Conservation (phyloP, 1,140 invertebrate genomes). For the Sycobia sp. region DNA sequence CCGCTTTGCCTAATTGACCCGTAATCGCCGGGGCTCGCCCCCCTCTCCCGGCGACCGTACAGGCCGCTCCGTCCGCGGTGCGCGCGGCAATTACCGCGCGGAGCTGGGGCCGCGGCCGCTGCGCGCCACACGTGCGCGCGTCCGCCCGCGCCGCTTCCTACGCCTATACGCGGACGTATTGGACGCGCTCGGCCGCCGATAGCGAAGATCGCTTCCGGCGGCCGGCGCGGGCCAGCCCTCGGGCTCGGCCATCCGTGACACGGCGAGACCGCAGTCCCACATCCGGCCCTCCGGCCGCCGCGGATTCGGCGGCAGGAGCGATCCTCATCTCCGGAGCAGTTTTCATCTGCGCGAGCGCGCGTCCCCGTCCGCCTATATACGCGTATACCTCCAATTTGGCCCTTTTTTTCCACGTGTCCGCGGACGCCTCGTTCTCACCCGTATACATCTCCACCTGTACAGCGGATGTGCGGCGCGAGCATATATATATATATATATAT, state of each 20-base stretch:
- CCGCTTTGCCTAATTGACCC: too few relatives aligned
- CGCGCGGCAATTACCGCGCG: too few relatives aligned
- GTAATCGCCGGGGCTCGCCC: too few relatives aligned
- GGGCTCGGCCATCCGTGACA: conserved; percentile 52
- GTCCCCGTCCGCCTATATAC: conserved; percentile 1
- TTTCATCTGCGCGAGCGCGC: conserved; percentile 14
- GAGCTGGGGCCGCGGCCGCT: too few relatives aligned
- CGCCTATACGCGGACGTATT: background rate
- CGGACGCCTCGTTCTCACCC: background rate
- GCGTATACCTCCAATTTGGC: too few relatives aligned
- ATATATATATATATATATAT: too few relatives aligned
- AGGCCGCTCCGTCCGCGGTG: too few relatives aligned
- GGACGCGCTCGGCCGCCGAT: background rate
- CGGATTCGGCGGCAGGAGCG: conserved; percentile 42
- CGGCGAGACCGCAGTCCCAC: conserved; percentile 58
- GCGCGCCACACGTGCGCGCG: too few relatives aligned
- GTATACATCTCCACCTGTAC: background rate
- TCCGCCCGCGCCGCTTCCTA: too few relatives aligned
- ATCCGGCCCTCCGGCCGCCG: conserved; percentile 57
- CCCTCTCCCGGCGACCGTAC: too few relatives aligned
- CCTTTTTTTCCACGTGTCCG: conserved; percentile 17
- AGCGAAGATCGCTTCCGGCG: conserved; percentile 7
- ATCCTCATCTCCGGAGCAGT: conserved; percentile 41
- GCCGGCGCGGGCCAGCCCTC: background rate
- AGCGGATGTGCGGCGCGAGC: too few relatives aligned